Evolutionary conservation across 2,888 invertebrate species (phyloP), one percentile per base, ranked within the genome.

Genomic region (Megaustenia siamemsis): DNA sequence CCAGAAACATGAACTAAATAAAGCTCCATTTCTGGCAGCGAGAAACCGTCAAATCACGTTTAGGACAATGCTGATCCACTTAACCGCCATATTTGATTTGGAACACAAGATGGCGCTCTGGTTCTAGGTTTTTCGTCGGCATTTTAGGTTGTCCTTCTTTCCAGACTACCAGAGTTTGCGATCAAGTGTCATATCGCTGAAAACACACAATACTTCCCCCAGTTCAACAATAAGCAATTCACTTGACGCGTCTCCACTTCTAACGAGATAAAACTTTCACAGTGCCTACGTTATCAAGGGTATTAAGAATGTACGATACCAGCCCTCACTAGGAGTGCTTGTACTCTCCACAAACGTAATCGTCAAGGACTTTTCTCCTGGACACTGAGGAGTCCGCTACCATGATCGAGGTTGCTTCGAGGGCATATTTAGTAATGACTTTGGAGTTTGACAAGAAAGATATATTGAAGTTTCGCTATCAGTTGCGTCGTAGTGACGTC

Each of bases 1-100:
- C 35, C 32, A 21, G 73, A 32, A 45, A 73, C 49, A 4, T 43
- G 73, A 73, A 73, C 73, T 49, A 49, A 73, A 73, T 73, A 45
- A 45, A 35, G 68, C 1, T 3, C 35, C 10, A 40, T 49, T 49
- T 32, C 35, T 15, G 18, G 10, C 32, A 32, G 49, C 32, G 18
- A 15, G 32, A 45, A 73, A 15, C 49, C 49, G 49, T 32, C 18
- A 18, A 32, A 43, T 40, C n/a, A 6, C 69, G 24, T 24, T 40
- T 10, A 24, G 40, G 73, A 49, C 73, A 73, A 15, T 18, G 49
- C 12, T 73, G 45, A 49, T 45, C 24, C 24, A 35, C 68, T 38
- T 68, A 15, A 38, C 35, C 38, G 68, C 35, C 18, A 68, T 35
- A 28, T 0, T 68, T 18, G 68, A 68, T 24, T 45, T 45, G 6